These are phyloP conservation scores for Phylloscopus trochiloides DNA, from an alignment of 2,113 vertebrate species.

Conservation along the genomic window DNA sequence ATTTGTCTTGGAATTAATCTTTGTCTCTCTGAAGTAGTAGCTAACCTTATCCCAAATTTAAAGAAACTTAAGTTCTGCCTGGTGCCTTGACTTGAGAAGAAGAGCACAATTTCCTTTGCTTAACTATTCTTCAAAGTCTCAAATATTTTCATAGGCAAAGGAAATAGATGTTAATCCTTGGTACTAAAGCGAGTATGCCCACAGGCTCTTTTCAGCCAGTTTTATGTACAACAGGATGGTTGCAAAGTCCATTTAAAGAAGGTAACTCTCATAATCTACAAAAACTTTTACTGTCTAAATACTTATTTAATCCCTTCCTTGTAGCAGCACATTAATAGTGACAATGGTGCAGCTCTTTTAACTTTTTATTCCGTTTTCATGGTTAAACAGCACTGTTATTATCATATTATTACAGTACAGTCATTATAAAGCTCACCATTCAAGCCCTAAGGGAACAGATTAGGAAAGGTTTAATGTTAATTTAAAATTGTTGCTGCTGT, in stretches of 20 bases:
- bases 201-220: neutral
- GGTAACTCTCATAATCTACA: neutral
- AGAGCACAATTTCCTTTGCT: neutral
- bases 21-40: neutral
- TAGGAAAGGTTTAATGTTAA: neutral
- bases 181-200: neutral
- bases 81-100: neutral
- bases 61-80: neutral
- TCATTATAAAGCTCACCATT: neutral
- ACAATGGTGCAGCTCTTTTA: neutral
- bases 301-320: neutral
- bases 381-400: neutral
- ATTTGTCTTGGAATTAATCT: neutral
- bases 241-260: neutral
- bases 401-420: neutral
- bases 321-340: neutral
- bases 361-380: neutral
- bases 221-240: neutral
- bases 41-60: neutral
- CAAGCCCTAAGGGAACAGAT: neutral
- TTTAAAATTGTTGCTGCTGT: neutral
- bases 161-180: constrained; percentile 1
- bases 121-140: neutral
- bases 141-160: constrained; percentile 33
- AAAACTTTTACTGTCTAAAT: neutral